Evolutionary conservation across 2,113 vertebrate genomes (phyloP).

Genomic region (Callopanchax toddi): DNA sequence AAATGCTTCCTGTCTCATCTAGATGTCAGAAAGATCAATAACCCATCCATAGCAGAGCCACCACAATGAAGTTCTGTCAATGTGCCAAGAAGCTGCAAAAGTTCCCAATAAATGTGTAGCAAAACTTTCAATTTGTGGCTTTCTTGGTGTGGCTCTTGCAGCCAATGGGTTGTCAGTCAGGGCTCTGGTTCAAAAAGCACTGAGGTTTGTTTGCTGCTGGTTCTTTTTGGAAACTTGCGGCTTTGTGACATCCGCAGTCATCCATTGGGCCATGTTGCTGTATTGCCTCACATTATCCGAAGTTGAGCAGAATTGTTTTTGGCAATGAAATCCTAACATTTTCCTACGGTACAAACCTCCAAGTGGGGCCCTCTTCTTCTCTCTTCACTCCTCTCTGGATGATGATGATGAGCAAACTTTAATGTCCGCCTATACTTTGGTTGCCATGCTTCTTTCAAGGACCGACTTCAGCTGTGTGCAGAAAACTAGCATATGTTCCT

Average conservation of each 20-base stretch:
- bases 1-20: conserved; percentile 61
- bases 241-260: conserved; percentile 82
- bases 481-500: conserved; percentile 34
- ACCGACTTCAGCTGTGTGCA: conserved; percentile 28
- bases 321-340: conserved; percentile 77
- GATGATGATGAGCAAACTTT: conserved; percentile 54
- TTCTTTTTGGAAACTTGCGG: conserved; percentile 85
- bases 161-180: conserved; percentile 81
- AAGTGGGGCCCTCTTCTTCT: conserved; percentile 65
- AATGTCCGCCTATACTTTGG: conserved; percentile 25
- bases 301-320: conserved; percentile 82
- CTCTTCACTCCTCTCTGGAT: conserved; percentile 23
- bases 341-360: conserved; percentile 74
- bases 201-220: conserved; percentile 81
- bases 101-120: conserved; percentile 81
- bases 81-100: conserved; percentile 72
- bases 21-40: conserved; percentile 72
- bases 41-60: conserved; percentile 48
- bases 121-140: conserved; percentile 84
- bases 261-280: conserved; percentile 76
- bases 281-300: conserved; percentile 84
- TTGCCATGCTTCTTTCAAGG: conserved; percentile 42
- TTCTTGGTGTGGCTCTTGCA: conserved; percentile 77
- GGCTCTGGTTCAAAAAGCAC: conserved; percentile 73
- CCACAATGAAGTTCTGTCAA: conserved; percentile 68